phyloP scores from a whole-genome alignment of 2,797 vertebrate species.

The Sebastes steindachneri region DNA sequence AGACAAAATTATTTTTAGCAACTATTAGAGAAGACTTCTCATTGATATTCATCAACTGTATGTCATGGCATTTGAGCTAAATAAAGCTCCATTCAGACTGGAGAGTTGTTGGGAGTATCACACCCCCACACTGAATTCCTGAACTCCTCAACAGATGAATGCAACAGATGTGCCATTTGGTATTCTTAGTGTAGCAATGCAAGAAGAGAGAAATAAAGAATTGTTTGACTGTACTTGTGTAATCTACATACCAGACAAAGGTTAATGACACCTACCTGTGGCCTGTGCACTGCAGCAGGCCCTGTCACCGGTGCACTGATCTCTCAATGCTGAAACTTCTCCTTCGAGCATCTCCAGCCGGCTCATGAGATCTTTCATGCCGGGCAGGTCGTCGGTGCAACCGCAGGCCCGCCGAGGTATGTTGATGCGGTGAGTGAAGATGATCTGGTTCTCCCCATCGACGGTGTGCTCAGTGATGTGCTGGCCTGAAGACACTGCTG shows the following conservation, averaged over 20 bases:
- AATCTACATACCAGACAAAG: not conserved
- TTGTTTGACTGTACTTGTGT: not conserved
- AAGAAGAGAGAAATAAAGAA: not conserved
- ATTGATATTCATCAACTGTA: not conserved
- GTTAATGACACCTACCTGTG: slow-evolving; percentile 62
- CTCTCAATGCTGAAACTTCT: slow-evolving; percentile 89
- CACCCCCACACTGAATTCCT: slow-evolving; percentile 14
- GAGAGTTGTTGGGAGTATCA: slow-evolving; percentile 14
- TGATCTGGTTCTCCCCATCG: slow-evolving; percentile 90
- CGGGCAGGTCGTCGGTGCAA: slow-evolving; percentile 83
- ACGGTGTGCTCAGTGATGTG: slow-evolving; percentile 85
- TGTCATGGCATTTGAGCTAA: not conserved
- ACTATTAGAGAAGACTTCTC: not conserved
- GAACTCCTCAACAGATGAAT: slow-evolving; percentile 26
- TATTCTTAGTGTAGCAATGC: not conserved
- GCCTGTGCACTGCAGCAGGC: slow-evolving; percentile 87
- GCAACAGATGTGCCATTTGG: slow-evolving; percentile 46
- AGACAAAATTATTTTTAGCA: slow-evolving; percentile 17
- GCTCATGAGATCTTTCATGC: slow-evolving; percentile 90
- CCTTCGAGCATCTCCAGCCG: slow-evolving; percentile 93
- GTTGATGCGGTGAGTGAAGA: slow-evolving; percentile 97
- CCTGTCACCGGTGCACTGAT: slow-evolving; percentile 83
- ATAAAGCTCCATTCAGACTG: slow-evolving; percentile 29
- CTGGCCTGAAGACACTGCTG: slow-evolving; percentile 49
- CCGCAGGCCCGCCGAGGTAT: slow-evolving; percentile 92